Conservation (phyloP, 2,797 vertebrate genomes). For the Kryptopterus vitreolus region DNA sequence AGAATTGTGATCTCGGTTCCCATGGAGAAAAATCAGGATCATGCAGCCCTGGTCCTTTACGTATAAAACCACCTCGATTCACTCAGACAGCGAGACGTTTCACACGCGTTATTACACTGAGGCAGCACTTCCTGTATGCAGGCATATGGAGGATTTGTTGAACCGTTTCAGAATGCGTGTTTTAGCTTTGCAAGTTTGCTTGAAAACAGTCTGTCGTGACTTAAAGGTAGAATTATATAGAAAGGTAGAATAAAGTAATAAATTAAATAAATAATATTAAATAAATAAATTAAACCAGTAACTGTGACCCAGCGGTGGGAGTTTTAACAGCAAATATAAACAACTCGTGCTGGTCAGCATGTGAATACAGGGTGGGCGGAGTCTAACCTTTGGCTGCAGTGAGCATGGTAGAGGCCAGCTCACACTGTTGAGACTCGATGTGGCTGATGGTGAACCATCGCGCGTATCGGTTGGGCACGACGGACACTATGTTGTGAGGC, state of each 20-base stretch:
- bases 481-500: conserved; percentile 91
- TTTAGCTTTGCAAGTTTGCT: background rate
- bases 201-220: background rate
- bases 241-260: too few relatives aligned
- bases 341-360: background rate
- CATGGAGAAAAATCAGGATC: too few relatives aligned
- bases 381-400: conserved; percentile 97
- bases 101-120: conserved; percentile 29
- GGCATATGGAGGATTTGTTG: background rate
- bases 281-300: too few relatives aligned
- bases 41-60: too few relatives aligned
- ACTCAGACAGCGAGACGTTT: background rate
- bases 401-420: conserved; percentile 98
- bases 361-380: conserved; percentile 5
- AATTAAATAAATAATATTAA: too few relatives aligned
- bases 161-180: conserved; percentile 9
- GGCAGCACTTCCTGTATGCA: conserved; percentile 27
- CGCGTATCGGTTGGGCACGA: conserved; percentile 92
- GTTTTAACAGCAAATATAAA: background rate
- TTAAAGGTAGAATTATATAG: background rate
- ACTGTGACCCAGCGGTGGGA: background rate
- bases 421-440: conserved; percentile 98
- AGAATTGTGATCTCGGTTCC: too few relatives aligned
- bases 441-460: conserved; percentile 99
- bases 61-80: conserved; percentile 9